These are phyloP conservation scores for Henricia sp. DNA, from an alignment of 53 echinoderm and acorn worm species.

Conservation along the genomic window DNA sequence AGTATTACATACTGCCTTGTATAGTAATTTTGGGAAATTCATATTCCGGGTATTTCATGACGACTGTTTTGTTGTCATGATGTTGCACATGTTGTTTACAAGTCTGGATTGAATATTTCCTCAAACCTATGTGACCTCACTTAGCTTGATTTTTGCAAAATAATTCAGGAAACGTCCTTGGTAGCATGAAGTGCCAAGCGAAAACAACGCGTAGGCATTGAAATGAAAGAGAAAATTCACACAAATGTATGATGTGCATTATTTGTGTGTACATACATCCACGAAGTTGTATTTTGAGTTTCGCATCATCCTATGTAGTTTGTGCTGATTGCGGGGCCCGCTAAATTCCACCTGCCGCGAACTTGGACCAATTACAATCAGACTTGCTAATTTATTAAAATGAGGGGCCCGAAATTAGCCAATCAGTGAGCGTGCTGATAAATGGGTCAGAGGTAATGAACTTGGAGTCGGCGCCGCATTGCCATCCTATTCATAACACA, in stretches of 20 bases:
- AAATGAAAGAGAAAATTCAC: background rate
- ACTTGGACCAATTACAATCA: slow-evolving; percentile 73
- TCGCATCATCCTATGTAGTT: slow-evolving; percentile 39
- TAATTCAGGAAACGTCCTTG: slow-evolving; percentile 47
- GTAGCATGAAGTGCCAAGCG: background rate
- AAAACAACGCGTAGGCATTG: background rate
- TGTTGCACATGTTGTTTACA: background rate
- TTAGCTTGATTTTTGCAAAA: background rate
- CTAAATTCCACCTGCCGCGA: slow-evolving; percentile 60
- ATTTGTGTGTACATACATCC: no score
- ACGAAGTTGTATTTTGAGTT: no score
- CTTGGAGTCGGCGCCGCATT: slow-evolving; percentile 64
- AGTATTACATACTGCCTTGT: no score
- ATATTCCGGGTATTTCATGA: no score
- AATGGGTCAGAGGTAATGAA: slow-evolving; percentile 95
- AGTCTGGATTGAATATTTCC: no score
- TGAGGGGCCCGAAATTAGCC: slow-evolving; percentile 49
- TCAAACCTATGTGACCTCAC: background rate
- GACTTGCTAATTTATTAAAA: slow-evolving; percentile 53
- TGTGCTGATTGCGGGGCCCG: slow-evolving; percentile 71
- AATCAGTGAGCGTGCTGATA: slow-evolving; percentile 69
- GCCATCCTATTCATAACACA: slow-evolving; percentile 48
- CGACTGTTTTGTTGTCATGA: background rate
- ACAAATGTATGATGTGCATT: no score
- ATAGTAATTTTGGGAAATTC: no score